Evolutionary conservation across 2,113 vertebrate genomes (phyloP).

Genomic region (Podarcis raffonei): DNA sequence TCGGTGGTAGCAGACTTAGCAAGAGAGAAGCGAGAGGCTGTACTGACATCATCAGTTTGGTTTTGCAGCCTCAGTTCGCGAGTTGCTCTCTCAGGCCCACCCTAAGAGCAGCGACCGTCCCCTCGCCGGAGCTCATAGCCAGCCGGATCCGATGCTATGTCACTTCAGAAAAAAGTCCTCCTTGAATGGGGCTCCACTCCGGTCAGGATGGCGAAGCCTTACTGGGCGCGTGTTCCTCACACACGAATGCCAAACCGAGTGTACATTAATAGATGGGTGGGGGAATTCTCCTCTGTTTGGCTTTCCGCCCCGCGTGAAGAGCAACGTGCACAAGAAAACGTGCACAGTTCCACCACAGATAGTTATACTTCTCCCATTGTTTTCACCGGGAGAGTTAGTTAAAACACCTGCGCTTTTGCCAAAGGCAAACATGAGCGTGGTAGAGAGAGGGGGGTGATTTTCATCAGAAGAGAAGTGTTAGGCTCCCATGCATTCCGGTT

Average conservation of each 20-base stretch:
- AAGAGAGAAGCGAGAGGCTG: not conserved
- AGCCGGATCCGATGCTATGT: not conserved
- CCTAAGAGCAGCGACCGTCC: not conserved
- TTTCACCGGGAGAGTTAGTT: too few relatives aligned
- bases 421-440: too few relatives aligned
- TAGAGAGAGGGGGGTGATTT: too few relatives aligned
- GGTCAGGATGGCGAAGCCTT: not conserved
- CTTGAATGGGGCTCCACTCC: not conserved
- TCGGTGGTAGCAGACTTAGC: not conserved
- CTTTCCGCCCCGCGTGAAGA: too few relatives aligned
- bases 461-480: too few relatives aligned
- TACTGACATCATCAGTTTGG: not conserved
- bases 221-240: not conserved
- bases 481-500: too few relatives aligned
- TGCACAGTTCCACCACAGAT: too few relatives aligned
- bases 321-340: too few relatives aligned
- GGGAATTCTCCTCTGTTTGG: not conserved
- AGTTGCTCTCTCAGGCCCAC: not conserved
- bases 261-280: not conserved
- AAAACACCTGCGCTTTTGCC: too few relatives aligned
- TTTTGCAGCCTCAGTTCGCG: not conserved
- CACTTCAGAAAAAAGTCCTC: not conserved
- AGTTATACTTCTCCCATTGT: too few relatives aligned
- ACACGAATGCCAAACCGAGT: not conserved
- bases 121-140: not conserved